phyloP scores from a whole-genome alignment of 2,113 vertebrate genomes.

The Egretta garzetta region DNA sequence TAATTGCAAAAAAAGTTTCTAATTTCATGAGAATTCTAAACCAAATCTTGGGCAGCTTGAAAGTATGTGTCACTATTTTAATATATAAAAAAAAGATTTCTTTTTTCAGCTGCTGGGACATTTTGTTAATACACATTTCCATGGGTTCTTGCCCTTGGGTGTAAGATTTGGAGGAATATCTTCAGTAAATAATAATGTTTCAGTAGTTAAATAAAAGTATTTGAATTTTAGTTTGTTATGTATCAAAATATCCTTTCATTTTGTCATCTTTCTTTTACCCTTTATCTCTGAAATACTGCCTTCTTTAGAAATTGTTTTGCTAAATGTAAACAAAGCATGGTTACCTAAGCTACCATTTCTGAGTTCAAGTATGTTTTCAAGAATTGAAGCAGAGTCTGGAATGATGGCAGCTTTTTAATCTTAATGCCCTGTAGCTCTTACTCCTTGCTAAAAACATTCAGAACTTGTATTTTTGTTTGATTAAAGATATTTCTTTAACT shows the following conservation, averaged over 20 bases:
- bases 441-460: background rate
- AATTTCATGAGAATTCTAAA: background rate
- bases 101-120: background rate
- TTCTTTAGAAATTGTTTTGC: background rate
- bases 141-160: background rate
- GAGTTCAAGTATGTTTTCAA: slow-evolving; percentile 26
- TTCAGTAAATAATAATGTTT: slow-evolving; percentile 2
- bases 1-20: background rate
- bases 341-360: background rate
- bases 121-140: background rate
- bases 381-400: background rate
- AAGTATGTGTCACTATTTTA: background rate
- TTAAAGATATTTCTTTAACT: slow-evolving; percentile 73
- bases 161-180: background rate
- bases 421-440: background rate
- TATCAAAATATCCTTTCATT: background rate
- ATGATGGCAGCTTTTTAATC: background rate
- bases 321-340: slow-evolving; percentile 8
- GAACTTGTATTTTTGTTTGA: background rate
- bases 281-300: background rate
- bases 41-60: background rate
- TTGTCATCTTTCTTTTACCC: background rate
- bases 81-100: background rate
- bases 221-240: background rate
- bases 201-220: background rate